Evolutionary conservation across 2,113 vertebrate genomes (phyloP), one percentile per base, ranked within the genome.

Genomic region (Patagioenas fasciata): DNA sequence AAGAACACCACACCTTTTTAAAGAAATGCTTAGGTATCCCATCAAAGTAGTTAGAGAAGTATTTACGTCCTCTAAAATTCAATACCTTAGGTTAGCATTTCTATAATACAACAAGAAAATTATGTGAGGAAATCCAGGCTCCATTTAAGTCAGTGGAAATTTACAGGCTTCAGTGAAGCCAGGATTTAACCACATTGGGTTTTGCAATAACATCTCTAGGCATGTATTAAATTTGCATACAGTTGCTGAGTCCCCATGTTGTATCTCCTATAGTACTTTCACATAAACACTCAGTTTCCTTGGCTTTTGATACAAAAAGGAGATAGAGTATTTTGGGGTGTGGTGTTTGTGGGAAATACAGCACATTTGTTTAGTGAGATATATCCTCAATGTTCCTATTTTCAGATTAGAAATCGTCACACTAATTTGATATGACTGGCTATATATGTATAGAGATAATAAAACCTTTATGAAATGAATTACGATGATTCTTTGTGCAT

Each of bases 201-300:
- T 91, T 34, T 78, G 62, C 34, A 87, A 54, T 62, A 48, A 83
- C 85, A 79, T 73, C 58, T 90, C 87, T 62, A 73, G 93, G 71
- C 81, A 83, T 32, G 47, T 51, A 88, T 54, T 69, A 66, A 54
- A 95, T 96, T 95, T 96, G 70, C 94, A 95, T 93, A 70, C 4
- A 34, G 70, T 50, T 88, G 34, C 42, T 89, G n/a, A 50, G 56
- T 83, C 56, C 15, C 8, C 13, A 69, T 85, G 47, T 79, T 60
- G 58, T 60, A 36, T 44, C 13, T 75, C 72, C 62, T 50, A 2
- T 15, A 91, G 36, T 29, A 38, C 82, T 70, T 65, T 51, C 53
- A 31, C 40, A 34, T 20, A 72, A 87, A 54, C 61, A 47, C 15
- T 62, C 26, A 9, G 28, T 72, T 91, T 87, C 74, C 67, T 83